Conservation (phyloP, 2,888 invertebrate species). For the Drosophila sordidapex region DNA sequence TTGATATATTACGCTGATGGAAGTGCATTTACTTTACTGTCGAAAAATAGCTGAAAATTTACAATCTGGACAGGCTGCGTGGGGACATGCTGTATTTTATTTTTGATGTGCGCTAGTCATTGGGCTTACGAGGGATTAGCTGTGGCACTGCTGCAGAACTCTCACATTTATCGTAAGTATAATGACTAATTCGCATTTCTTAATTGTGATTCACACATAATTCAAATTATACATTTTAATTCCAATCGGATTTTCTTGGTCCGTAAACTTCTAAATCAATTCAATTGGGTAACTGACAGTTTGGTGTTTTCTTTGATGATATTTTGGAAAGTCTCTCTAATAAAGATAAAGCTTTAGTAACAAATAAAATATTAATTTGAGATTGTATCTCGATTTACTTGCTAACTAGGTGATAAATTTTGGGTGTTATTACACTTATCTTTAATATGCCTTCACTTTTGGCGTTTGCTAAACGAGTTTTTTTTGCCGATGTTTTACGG, state of each 20-base stretch:
- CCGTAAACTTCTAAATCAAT: not conserved
- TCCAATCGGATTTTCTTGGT: not conserved
- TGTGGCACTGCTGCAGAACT: not conserved
- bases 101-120: not conserved
- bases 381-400: not conserved
- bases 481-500: not conserved
- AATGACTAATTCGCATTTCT: not conserved
- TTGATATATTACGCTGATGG: slow-evolving; percentile 25
- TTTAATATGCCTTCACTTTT: not conserved
- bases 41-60: slow-evolving; percentile 3
- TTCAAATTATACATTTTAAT: not conserved
- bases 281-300: not conserved
- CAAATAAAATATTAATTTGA: not conserved
- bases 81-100: not conserved
- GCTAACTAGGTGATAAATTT: not conserved
- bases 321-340: not conserved
- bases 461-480: not conserved
- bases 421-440: not conserved
- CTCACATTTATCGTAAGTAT: not conserved
- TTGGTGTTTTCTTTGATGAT: not conserved
- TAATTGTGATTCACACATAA: not conserved
- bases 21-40: slow-evolving; percentile 4
- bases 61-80: not conserved
- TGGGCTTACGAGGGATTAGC: not conserved
- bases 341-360: not conserved